Conservation (phyloP, 1,140 invertebrate genomes). For the Lithobius niger region DNA sequence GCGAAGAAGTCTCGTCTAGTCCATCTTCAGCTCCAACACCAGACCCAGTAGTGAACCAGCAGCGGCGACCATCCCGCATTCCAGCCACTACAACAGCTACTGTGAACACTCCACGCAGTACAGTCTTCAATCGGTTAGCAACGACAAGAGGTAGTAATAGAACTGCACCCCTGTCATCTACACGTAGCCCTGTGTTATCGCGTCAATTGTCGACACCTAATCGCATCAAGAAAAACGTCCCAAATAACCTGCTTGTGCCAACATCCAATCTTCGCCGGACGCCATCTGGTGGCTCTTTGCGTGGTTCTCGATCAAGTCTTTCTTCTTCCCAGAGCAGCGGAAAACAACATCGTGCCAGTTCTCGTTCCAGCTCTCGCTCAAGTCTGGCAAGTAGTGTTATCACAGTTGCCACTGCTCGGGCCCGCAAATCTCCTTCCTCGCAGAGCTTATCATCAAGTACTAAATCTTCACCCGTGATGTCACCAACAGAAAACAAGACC, state of each 20-base stretch:
- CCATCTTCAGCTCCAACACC: background rate
- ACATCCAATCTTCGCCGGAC: background rate
- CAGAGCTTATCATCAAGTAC: constrained; percentile 7
- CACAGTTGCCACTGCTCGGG: constrained; percentile 34
- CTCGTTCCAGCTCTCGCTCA: constrained; percentile 42
- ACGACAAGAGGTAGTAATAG: constrained; percentile 1
- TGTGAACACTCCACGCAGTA: no score
- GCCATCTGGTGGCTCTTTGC: background rate
- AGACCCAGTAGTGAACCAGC: background rate
- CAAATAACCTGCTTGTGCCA: background rate
- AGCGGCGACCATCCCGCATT: background rate
- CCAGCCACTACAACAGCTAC: background rate
- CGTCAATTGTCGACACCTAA: background rate
- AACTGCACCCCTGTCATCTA: constrained; percentile 10
- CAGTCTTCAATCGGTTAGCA: background rate
- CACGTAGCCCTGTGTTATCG: constrained; percentile 7
- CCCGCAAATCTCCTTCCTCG: constrained; percentile 12
- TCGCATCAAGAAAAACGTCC: background rate
- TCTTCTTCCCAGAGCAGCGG: background rate
- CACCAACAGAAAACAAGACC: background rate
- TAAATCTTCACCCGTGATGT: background rate
- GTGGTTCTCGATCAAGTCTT: background rate
- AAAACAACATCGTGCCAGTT: background rate
- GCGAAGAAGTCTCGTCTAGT: no score
- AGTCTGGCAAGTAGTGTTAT: constrained; percentile 58